Conservation (phyloP, 2,113 vertebrate species). For the Dermatemys mawii region DNA sequence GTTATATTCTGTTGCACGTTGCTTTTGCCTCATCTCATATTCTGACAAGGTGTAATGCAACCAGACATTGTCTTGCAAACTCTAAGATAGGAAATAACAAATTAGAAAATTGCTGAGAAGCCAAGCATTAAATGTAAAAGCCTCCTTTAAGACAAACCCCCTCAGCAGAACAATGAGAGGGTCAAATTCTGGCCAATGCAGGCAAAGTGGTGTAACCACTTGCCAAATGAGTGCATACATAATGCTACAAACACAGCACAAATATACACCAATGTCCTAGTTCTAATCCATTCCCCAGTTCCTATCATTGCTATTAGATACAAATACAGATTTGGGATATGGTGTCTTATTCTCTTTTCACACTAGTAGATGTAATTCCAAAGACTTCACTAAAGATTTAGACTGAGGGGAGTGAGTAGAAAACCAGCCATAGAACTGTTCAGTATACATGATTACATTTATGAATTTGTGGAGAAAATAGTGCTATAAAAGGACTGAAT, state of each 20-base stretch:
- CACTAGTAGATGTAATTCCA: not conserved
- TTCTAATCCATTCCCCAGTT: not conserved
- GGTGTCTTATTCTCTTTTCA: not conserved
- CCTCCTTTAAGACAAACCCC: not conserved
- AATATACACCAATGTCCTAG: rapidly evolving
- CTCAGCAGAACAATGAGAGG: rapidly evolving
- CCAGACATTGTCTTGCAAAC: not conserved
- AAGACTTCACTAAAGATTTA: not conserved
- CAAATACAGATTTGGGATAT: rapidly evolving
- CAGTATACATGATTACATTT: not conserved
- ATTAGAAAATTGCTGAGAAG: not conserved
- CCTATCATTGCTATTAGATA: rapidly evolving
- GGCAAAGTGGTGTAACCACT: not conserved
- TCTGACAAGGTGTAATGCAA: not conserved
- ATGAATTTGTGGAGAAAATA: not conserved
- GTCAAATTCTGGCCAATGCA: too few species aligned
- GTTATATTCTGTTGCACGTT: not conserved
- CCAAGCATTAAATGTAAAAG: not conserved
- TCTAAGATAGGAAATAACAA: not conserved
- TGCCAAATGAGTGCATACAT: rapidly evolving
- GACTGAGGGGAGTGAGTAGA: not conserved
- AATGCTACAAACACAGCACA: not conserved
- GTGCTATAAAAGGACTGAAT: not conserved
- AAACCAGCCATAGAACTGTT: not conserved
- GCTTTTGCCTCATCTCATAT: not conserved